Conservation (phyloP, 2,888 invertebrate species). For the Petrolisthes cinctipes region DNA sequence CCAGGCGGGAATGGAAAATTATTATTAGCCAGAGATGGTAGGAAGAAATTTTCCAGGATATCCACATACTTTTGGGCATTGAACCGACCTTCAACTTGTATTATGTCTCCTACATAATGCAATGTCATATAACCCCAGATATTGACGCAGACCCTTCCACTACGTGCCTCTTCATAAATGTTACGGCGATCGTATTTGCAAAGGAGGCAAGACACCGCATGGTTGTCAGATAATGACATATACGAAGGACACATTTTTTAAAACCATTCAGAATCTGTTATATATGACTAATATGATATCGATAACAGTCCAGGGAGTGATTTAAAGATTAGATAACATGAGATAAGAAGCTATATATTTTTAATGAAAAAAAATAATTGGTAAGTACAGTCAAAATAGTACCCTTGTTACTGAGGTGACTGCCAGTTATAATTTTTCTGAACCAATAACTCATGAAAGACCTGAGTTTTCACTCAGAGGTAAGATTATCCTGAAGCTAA, state of each 20-base stretch:
- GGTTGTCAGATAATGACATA: too few species aligned
- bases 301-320: background rate
- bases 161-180: conserved; percentile 14
- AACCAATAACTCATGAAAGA: too few species aligned
- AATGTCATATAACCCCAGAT: conserved; percentile 9
- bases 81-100: background rate
- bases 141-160: conserved; percentile 10
- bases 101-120: background rate
- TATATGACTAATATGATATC: background rate
- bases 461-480: too few species aligned
- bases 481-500: too few species aligned
- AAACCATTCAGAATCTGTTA: background rate
- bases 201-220: too few species aligned
- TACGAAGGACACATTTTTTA: too few species aligned
- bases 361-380: background rate
- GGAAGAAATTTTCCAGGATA: conserved; percentile 5
- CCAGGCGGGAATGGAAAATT: conserved; percentile 5
- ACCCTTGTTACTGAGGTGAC: too few species aligned
- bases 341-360: background rate
- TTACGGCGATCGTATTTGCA: background rate
- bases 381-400: background rate
- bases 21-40: background rate
- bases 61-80: conserved; percentile 4
- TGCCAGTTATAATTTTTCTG: too few species aligned
- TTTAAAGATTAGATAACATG: background rate